Base-by-base conservation (phyloP, 2,797 vertebrate species). In the Avahi laniger region DNA sequence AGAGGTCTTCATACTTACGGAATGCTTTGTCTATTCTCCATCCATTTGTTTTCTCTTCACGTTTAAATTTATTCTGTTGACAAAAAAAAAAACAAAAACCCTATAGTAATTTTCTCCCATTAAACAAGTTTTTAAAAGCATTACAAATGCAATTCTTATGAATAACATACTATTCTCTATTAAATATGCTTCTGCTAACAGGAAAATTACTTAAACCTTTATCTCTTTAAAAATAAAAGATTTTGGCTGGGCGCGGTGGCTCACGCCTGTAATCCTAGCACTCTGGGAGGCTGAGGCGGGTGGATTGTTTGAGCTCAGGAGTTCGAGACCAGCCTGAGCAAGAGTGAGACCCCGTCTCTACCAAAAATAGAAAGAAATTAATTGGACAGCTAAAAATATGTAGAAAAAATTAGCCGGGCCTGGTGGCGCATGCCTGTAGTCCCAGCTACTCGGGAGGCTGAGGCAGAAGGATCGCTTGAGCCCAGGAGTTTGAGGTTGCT, bases 1-100 rank as follows among this genome's bases (percentile, higher is more conserved):
- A 46, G 65, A 69, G 1, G 13, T 18, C 6, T 96, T 93, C 96
- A 96, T 96, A 99, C 99, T 99, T 98, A 99, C 99, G 99, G 97
- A 99, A 99, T 88, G 99, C 99, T 98, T 99, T 99, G 98, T 99
- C 99, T 97, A 99, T 99, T 98, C 99, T 99, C 99, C 99, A 99
- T 65, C 99, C 98, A 97, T 99, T 99, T 76, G 97, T 87, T 96
- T 99, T 98, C 97, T 99, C 99, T 95, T 99, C 99, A 95, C 99
- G 99, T 98, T 99, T 99, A 98, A 99, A 99, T 98, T 99, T 99
- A 98, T 99, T 99, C 99, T 99, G 98, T 96, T 98, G 98, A 91
- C 33, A 86, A 94, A 13, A 95, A 88, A 94, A 97, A 72, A 95
- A 96, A 91, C 4, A 41, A 95, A 96, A 93, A 80, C 10, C 28